These are phyloP conservation scores for Sebastes paucispinis DNA, from an alignment of 2,797 vertebrate species.

Conservation along the genomic window DNA sequence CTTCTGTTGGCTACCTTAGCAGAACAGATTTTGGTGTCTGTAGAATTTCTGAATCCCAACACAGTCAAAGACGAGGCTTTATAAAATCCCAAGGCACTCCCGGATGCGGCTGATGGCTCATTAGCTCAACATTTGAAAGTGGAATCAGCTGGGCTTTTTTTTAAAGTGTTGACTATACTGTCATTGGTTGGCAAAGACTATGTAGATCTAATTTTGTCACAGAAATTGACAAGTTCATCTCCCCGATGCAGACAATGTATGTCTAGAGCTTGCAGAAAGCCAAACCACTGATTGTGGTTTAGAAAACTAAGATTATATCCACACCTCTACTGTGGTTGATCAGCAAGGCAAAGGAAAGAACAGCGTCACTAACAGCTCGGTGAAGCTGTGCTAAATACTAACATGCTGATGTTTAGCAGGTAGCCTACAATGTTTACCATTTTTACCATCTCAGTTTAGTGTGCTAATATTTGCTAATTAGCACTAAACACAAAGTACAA, in stretches of 20 bases:
- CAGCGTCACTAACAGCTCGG: neutral
- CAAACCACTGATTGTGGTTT: neutral
- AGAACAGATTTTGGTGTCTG: slow-evolving; percentile 46
- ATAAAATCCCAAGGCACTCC: slow-evolving; percentile 48
- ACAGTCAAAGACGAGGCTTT: slow-evolving; percentile 27
- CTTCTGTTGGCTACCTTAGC: slow-evolving; percentile 48
- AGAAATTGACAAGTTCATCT: slow-evolving; percentile 29
- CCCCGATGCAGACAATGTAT: neutral
- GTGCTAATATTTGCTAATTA: neutral
- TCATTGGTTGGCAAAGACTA: slow-evolving; percentile 44
- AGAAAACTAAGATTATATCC: neutral
- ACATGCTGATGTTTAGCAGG: neutral
- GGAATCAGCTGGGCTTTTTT: slow-evolving; percentile 33
- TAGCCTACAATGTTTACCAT: neutral
- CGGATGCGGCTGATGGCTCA: slow-evolving; percentile 56
- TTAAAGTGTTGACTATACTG: slow-evolving; percentile 23
- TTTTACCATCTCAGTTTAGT: neutral
- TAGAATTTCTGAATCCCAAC: slow-evolving; percentile 41
- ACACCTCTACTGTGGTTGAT: neutral
- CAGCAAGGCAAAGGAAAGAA: neutral
- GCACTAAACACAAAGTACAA: neutral
- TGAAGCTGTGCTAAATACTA: neutral
- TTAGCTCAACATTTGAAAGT: slow-evolving; percentile 61
- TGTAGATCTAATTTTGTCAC: slow-evolving; percentile 40
- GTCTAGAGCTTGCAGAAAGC: neutral